phyloP scores from a whole-genome alignment of 2,888 invertebrate genomes.

The Eupsilia transversa region DNA sequence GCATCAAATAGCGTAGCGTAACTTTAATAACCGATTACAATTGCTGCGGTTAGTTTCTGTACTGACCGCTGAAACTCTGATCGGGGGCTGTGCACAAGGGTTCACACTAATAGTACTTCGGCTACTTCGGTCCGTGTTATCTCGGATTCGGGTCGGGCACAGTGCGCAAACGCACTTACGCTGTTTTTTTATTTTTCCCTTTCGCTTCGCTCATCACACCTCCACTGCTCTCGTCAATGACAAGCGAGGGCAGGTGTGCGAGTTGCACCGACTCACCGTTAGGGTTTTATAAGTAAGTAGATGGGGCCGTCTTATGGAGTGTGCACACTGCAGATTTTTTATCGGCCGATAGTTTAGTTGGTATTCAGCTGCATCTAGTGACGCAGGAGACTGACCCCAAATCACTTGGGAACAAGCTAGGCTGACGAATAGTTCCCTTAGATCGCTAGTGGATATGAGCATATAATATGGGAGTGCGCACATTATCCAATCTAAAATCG shows the following conservation, averaged over 20 bases:
- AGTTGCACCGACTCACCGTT: conserved; percentile 64
- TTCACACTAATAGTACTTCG: not conserved
- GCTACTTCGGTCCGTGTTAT: conserved; percentile 47
- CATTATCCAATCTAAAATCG: conserved; percentile 61
- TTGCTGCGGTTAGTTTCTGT: not conserved
- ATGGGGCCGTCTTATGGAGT: conserved; percentile 61
- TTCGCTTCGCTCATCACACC: conserved; percentile 63
- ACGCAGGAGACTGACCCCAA: conserved; percentile 19
- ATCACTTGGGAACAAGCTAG: conserved; percentile 27
- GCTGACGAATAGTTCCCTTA: conserved; percentile 19
- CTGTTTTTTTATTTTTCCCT: conserved; percentile 63
- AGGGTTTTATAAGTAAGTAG: conserved; percentile 63
- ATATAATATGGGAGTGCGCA: conserved; percentile 60
- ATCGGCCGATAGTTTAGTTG: conserved; percentile 62
- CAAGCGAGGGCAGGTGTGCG: conserved; percentile 64
- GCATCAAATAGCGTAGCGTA: conserved; percentile 20
- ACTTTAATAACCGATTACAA: not conserved
- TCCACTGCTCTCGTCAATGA: conserved; percentile 64
- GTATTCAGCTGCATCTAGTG: conserved; percentile 27
- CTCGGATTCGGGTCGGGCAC: conserved; percentile 46
- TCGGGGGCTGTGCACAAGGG: conserved; percentile 23
- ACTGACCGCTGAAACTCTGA: conserved; percentile 10
- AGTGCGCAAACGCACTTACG: conserved; percentile 56
- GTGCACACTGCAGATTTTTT: conserved; percentile 62
- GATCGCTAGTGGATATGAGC: conserved; percentile 41